Percentiles rank a stretch among this genome's conserved stretches.
phyloP scores from a whole-genome alignment of 1,140 invertebrate species.

The Acyrthosiphon pisum region DNA sequence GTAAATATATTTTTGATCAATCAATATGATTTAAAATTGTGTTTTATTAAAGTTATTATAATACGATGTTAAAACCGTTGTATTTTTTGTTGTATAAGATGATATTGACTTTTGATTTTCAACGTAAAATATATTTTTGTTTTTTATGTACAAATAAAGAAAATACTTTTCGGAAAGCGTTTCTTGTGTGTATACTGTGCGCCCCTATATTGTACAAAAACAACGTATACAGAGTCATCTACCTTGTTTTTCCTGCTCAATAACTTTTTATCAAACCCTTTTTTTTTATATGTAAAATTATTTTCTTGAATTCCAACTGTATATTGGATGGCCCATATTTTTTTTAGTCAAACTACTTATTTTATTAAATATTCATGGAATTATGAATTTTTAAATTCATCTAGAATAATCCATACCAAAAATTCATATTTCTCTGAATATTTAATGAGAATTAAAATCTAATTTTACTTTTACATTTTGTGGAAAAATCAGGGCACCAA shows the following conservation, averaged over 20 bases:
- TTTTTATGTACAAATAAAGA: neutral
- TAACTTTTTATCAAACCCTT: neutral
- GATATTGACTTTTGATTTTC: neutral
- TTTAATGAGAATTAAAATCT: constrained; percentile 10
- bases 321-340: neutral
- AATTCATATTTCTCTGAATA: neutral
- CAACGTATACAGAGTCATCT: neutral
- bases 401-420: neutral
- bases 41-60: neutral
- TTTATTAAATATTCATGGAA: neutral
- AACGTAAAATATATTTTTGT: neutral
- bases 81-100: neutral
- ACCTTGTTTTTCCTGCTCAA: neutral
- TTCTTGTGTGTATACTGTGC: neutral
- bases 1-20: neutral
- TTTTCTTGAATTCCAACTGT: neutral
- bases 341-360: neutral
- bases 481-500: neutral
- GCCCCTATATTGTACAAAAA: neutral
- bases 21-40: neutral
- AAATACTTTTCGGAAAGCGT: neutral
- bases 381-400: neutral
- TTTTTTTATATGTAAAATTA: neutral
- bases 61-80: neutral
- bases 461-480: neutral